These are phyloP conservation scores for Pantherophis guttatus DNA, from an alignment of 2,113 vertebrate genomes.

Conservation along the genomic window DNA sequence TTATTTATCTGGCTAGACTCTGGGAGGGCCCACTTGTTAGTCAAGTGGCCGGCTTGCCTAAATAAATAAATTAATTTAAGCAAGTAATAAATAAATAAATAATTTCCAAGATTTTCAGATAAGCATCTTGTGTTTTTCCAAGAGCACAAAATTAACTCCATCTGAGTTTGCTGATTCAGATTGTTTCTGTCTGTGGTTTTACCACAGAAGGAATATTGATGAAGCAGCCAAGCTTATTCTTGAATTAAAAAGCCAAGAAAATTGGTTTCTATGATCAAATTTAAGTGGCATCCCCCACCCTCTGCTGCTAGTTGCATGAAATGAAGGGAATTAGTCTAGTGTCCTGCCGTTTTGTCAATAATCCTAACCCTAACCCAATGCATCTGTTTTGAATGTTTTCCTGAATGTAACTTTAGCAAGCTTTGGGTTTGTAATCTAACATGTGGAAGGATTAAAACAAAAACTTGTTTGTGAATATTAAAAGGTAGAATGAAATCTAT, in stretches of 20 bases:
- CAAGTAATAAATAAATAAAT: background rate
- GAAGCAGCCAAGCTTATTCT: background rate
- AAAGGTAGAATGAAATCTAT: background rate
- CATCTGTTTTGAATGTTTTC: background rate
- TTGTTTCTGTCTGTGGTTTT: conserved; percentile 3
- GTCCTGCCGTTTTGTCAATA: background rate
- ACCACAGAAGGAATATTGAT: background rate
- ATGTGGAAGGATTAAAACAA: background rate
- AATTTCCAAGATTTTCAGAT: conserved; percentile 1
- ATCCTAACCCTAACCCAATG: background rate
- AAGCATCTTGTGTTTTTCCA: background rate
- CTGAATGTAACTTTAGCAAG: background rate
- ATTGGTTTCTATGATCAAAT: conserved; percentile 7
- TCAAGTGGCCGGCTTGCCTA: background rate
- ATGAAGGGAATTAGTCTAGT: background rate
- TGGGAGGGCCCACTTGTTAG: background rate
- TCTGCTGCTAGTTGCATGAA: background rate
- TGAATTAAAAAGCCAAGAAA: conserved; percentile 21
- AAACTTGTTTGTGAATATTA: background rate
- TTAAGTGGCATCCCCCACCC: background rate
- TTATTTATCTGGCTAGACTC: background rate
- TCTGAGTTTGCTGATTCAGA: background rate
- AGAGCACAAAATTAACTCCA: background rate
- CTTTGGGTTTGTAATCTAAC: background rate
- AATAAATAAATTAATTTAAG: background rate